Percentiles rank a stretch among this genome's conserved stretches.
Conservation (phyloP, 2,888 invertebrate genomes). For the Lutraria lutraria region DNA sequence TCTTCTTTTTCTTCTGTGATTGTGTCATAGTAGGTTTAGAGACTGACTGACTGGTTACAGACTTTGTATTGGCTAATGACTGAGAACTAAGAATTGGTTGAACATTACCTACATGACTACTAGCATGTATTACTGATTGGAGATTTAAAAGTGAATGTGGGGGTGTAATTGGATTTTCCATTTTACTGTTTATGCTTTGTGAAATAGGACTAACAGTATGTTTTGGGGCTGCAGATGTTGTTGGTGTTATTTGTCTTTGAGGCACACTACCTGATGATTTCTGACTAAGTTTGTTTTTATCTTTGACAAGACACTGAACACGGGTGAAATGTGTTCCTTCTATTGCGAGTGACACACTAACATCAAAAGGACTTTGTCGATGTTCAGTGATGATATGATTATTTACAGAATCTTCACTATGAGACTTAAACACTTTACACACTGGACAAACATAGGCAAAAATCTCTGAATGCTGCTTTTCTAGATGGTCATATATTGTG, state of each 20-base stretch:
- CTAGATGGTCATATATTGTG: conserved; percentile 78
- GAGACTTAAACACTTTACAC: conserved; percentile 79
- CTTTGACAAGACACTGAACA: conserved; percentile 74
- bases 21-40: conserved; percentile 31
- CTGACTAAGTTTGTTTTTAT: conserved; percentile 59
- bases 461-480: conserved; percentile 77
- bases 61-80: not conserved
- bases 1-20: conserved; percentile 60
- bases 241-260: conserved; percentile 29
- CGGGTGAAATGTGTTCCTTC: conserved; percentile 77
- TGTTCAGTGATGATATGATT: conserved; percentile 72
- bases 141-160: not conserved
- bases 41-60: not conserved
- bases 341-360: conserved; percentile 75
- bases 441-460: conserved; percentile 78
- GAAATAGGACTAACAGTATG: not conserved
- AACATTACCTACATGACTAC: not conserved
- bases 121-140: not conserved
- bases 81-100: not conserved
- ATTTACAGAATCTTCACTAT: conserved; percentile 73
- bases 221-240: not conserved
- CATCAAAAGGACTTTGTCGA: conserved; percentile 62
- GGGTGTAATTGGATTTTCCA: not conserved
- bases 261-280: conserved; percentile 14
- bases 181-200: not conserved